Conservation (phyloP, 2,888 invertebrate genomes). For the Platerodrilus igneus region DNA sequence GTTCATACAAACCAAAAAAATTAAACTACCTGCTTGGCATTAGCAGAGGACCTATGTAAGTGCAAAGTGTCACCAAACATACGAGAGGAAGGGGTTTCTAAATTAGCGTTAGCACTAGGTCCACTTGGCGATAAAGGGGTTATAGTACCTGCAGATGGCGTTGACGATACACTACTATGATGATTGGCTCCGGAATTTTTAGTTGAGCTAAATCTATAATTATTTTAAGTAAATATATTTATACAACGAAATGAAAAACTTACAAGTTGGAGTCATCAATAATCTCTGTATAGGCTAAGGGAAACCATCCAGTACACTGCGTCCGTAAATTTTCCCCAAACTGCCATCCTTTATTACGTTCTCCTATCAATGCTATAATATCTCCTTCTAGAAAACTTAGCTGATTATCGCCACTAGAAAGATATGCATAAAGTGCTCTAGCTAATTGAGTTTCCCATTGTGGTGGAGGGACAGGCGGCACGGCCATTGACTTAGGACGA, state of each 20-base stretch:
- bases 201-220: slow-evolving; percentile 20
- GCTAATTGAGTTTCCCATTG: slow-evolving; percentile 74
- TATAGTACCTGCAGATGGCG: slow-evolving; percentile 43
- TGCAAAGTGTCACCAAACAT: slow-evolving; percentile 69
- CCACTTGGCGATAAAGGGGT: slow-evolving; percentile 49
- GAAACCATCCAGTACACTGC: slow-evolving; percentile 94
- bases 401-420: slow-evolving; percentile 86
- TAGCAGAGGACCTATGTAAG: slow-evolving; percentile 51
- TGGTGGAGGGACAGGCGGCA: slow-evolving; percentile 49
- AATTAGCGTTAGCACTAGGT: slow-evolving; percentile 48
- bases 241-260: slow-evolving; percentile 32
- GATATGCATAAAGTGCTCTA: slow-evolving; percentile 83
- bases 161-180: slow-evolving; percentile 41
- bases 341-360: slow-evolving; percentile 93
- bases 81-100: slow-evolving; percentile 56
- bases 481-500: slow-evolving; percentile 64
- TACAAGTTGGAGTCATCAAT: slow-evolving; percentile 63
- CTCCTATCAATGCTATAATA: slow-evolving; percentile 80
- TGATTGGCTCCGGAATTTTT: slow-evolving; percentile 42
- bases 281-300: slow-evolving; percentile 87
- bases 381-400: slow-evolving; percentile 89
- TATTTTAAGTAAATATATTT: slow-evolving; percentile 1
- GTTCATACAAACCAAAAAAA: not conserved
- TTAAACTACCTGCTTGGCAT: slow-evolving; percentile 48
- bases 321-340: slow-evolving; percentile 92